phyloP scores from a whole-genome alignment of 37 sponge, comb jelly and placozoan species.

The Haliclona indistincta region DNA sequence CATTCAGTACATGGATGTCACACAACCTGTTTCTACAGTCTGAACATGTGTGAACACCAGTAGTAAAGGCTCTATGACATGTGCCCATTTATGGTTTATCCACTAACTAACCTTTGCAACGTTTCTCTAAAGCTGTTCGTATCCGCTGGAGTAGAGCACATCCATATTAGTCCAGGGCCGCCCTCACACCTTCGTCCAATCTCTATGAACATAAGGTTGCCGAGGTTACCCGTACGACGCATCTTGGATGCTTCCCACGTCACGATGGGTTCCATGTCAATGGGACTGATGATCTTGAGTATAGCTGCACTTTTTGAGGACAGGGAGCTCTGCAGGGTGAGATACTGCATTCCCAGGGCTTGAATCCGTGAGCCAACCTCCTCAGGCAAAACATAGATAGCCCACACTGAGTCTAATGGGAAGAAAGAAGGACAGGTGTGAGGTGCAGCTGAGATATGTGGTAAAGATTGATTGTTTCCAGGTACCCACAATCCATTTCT shows the following conservation, averaged over 20 bases:
- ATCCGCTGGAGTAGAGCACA: constrained; percentile 35
- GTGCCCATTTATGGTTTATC: neutral
- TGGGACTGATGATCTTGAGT: constrained; percentile 35
- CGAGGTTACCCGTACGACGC: constrained; percentile 60
- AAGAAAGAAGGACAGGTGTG: neutral
- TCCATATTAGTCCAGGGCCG: constrained; percentile 75
- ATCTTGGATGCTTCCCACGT: constrained; percentile 71
- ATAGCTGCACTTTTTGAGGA: constrained; percentile 1
- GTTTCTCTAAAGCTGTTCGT: constrained; percentile 48
- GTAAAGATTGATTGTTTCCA: too few relatives aligned
- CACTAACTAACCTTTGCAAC: constrained; percentile 51
- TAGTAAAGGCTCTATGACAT: too few relatives aligned
- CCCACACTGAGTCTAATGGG: constrained; percentile 47
- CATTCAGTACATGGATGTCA: too few relatives aligned
- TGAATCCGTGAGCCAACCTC: constrained; percentile 43
- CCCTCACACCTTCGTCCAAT: constrained; percentile 62
- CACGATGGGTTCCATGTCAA: constrained; percentile 29
- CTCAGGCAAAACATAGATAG: constrained; percentile 50
- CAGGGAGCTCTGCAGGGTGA: constrained; percentile 26
- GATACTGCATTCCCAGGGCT: constrained; percentile 33
- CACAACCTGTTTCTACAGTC: too few relatives aligned
- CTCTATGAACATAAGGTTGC: constrained; percentile 67
- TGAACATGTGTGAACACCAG: too few relatives aligned
- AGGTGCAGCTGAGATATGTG: neutral
- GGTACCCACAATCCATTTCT: too few relatives aligned